These are phyloP conservation scores for Dryocosmus kuriphilus DNA, from an alignment of 2,888 invertebrate genomes.

Conservation along the genomic window DNA sequence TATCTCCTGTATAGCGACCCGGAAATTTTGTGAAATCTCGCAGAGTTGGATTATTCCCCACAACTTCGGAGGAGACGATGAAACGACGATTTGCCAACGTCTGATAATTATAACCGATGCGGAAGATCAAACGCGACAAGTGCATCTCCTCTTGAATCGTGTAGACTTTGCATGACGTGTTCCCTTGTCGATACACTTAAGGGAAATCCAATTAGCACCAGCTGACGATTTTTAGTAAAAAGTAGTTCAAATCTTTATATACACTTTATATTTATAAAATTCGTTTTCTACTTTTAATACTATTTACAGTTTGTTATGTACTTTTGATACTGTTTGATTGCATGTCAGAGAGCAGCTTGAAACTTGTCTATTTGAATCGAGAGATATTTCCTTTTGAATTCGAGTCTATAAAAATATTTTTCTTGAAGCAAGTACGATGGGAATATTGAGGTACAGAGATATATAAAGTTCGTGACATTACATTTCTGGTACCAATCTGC, in stretches of 20 bases:
- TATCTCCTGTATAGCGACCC: constrained; percentile 21
- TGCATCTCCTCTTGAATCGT: neutral
- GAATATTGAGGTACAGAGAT: neutral
- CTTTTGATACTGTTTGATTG: neutral
- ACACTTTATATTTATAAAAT: too few relatives aligned
- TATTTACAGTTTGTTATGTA: too few relatives aligned
- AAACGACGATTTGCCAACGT: constrained; percentile 32
- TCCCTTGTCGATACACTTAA: neutral
- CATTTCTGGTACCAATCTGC: constrained; percentile 2
- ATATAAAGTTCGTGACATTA: constrained; percentile 2
- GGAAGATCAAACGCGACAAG: constrained; percentile 35
- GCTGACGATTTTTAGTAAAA: neutral
- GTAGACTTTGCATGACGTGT: neutral
- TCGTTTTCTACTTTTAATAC: too few relatives aligned
- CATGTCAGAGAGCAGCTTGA: neutral
- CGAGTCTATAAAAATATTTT: neutral
- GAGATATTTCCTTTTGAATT: neutral
- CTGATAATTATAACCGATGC: constrained; percentile 21
- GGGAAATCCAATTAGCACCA: neutral
- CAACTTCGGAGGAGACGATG: constrained; percentile 10
- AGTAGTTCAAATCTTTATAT: neutral
- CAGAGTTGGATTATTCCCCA: constrained; percentile 33
- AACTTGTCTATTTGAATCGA: neutral
- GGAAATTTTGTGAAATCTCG: constrained; percentile 37
- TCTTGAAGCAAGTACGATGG: neutral